Evolutionary conservation across 2,888 invertebrate species (phyloP), one percentile per base, ranked within the genome.

Genomic region (Sesia bembeciformis): DNA sequence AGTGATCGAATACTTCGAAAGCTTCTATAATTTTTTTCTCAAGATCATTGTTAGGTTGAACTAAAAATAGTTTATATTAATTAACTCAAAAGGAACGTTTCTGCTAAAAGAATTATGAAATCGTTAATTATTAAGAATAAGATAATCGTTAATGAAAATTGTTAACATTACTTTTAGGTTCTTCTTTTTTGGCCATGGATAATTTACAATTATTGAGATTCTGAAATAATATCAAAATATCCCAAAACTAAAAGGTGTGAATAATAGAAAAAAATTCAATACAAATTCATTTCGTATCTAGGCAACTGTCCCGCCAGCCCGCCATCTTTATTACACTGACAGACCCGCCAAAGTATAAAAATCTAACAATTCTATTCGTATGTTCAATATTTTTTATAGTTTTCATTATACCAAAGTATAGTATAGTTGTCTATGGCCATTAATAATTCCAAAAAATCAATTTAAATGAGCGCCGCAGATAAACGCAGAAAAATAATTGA

Each of bases 1-100:
- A 94, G 82, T 96, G 96, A 76, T 98, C 98, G 75, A 98, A 98
- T 39, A 97, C 93, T 70, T 95, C 94, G 78, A 98, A 98, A 3
- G 96, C 95, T 68, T 96, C 96, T 4, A 94, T 93, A 55, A 97
- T 94, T 82, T 91, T 93, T 71, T 93, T 93, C 70, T 96, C 95
- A 65, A 96, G 82, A 58, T 94, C 94, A 66, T 93, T 94, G 57
- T 91, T 91, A 40, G 93, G 82, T 59, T 74, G 67, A 61, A 91
- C 92, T 92, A 75, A 76, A 60, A 52, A 40, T 52, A 53, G 40
- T 51, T 52, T 53, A 43, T 46, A 60, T 49, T 8, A 55, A 23
- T 52, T 23, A 4, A 6, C 5, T 42, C 5, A 42, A 6, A 51
- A 23, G 6, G 4, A 6, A 38, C 51, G 5, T 42, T 7, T 42